Evolutionary conservation across 92 coral and sea anemone species (phyloP), one percentile per base, ranked within the genome.

Genomic region (Umimayanthus kanabou): DNA sequence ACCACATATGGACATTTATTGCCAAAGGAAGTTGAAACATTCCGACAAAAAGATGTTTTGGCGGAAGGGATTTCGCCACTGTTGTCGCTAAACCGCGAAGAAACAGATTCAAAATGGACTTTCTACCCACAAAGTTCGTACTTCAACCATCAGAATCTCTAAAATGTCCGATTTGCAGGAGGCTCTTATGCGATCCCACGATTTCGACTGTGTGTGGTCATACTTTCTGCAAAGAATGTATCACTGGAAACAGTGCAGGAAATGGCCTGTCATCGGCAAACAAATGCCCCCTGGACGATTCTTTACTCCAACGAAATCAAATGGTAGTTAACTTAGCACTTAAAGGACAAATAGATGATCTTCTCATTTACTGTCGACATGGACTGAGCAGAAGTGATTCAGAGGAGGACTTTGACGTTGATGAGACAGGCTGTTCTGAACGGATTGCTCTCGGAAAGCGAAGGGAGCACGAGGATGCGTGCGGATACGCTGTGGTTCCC

Each of bases 201-300:
- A 97, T 97, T 73, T 95, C 99, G 9, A 97, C 99, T 26, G 93
- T 92, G 78, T 97, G 99, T 80, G 99, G 99, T 26, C 99, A 97
- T 82, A 95, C 99, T 2, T 97, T 97, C 85, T 97, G 99, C 83
- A 93, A 98, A 39, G 93, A 74, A 30, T 97, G 99, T 58, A 95
- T 94, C 76, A 88, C 91, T 23, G 87, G 88, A 29, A 89, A 87
- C 25, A 81, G 89, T 9, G 66, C 89, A 29, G 90, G 92, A 85
- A 90, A 90, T 71, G 90, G 94, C 23, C 79, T 82, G 16, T 75
- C 80, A 25, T 73, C 97, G 10, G 77, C 91, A 43, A 91, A 88
- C 28, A 94, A 94, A 75, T 97, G 99, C 65, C 99, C 99, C 5
- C 73, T 91, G 61, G 99, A 97, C 70, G 95, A 93, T 23, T 90